Evolutionary conservation across 2,888 invertebrate species (phyloP).

Genomic region (Drosophila subsilvestris): DNA sequence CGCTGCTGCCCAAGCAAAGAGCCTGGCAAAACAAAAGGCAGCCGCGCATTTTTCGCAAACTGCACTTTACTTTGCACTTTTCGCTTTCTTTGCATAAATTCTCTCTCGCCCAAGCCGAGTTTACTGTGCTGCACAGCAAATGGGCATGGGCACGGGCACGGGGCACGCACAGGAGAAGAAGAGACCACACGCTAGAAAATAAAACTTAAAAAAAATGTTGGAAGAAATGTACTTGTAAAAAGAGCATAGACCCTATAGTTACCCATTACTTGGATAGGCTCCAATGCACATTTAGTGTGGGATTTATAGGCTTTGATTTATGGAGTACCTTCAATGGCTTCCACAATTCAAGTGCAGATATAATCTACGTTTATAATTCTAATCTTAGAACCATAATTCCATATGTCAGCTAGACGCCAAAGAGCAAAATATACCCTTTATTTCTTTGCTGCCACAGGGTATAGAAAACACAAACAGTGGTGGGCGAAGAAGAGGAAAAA

Average conservation of each 20-base stretch:
- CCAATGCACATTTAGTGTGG: neutral
- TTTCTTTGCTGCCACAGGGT: neutral
- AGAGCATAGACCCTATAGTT: neutral
- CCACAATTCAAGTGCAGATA: no score
- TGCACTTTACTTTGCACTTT: constrained; percentile 80
- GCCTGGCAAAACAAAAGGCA: constrained; percentile 71
- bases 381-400: neutral
- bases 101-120: constrained; percentile 58
- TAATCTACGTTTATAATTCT: neutral
- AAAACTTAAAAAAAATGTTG: constrained; percentile 11
- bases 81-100: constrained; percentile 80
- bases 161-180: constrained; percentile 56
- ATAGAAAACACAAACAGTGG: constrained; percentile 23
- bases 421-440: neutral
- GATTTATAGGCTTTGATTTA: no score
- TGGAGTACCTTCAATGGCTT: no score
- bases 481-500: neutral
- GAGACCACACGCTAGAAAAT: constrained; percentile 10
- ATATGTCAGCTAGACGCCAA: neutral
- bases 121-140: constrained; percentile 64
- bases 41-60: constrained; percentile 63
- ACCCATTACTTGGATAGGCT: neutral
- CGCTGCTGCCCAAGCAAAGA: constrained; percentile 14
- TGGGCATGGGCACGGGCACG: no score
- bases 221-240: no score